Conservation (phyloP, 2,888 invertebrate species). For the Drosophila recens region DNA sequence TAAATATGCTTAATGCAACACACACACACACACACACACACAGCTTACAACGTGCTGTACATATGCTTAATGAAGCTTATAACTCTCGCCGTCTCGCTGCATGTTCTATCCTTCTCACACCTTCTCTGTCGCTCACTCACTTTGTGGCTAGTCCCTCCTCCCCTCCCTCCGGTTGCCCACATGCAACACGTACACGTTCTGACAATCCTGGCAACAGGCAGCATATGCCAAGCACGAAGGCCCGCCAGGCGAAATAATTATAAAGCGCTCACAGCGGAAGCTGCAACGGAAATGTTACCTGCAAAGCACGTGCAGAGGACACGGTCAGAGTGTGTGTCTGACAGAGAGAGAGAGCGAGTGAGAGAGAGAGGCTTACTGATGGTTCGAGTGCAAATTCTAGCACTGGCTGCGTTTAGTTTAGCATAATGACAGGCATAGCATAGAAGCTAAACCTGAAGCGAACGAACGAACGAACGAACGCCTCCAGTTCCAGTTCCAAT, state of each 20-base stretch:
- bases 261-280: constrained; percentile 81
- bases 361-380: constrained; percentile 29
- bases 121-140: constrained; percentile 1
- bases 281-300: constrained; percentile 80
- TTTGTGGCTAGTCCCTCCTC: constrained; percentile 1
- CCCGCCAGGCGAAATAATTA: constrained; percentile 80
- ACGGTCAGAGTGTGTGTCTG: constrained; percentile 4
- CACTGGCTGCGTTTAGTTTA: constrained; percentile 80
- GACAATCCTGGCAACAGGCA: constrained; percentile 79
- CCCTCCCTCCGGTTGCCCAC: constrained; percentile 29
- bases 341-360: constrained; percentile 3
- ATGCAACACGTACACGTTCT: constrained; percentile 75
- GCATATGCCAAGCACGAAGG: constrained; percentile 77
- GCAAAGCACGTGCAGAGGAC: constrained; percentile 69
- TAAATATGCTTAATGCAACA: constrained; percentile 82
- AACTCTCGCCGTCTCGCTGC: constrained; percentile 68
- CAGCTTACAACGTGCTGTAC: constrained; percentile 76
- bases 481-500: constrained; percentile 33
- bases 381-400: constrained; percentile 77
- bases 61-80: constrained; percentile 84
- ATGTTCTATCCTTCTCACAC: constrained; percentile 16
- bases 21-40: constrained; percentile 37
- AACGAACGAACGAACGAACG: constrained; percentile 46
- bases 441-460: constrained; percentile 18
- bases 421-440: constrained; percentile 77